phyloP scores from a whole-genome alignment of 2,113 vertebrate species.

The Spilogale gracilis region DNA sequence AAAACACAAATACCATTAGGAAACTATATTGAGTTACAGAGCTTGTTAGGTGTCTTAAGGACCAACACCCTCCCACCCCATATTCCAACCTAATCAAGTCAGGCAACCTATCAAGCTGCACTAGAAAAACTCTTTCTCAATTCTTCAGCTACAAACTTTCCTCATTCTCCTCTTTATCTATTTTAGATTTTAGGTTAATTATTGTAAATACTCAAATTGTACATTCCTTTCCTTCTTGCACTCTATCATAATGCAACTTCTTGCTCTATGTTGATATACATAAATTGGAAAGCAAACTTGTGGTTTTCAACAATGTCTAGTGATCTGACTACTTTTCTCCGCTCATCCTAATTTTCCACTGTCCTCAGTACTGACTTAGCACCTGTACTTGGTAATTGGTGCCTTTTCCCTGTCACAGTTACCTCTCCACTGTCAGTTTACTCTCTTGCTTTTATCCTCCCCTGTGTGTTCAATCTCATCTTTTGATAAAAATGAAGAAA shows the following conservation, averaged over 20 bases:
- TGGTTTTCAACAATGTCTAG: not conserved
- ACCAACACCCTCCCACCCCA: not conserved
- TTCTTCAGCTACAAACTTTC: not conserved
- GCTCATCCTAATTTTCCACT: not conserved
- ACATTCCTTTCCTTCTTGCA: fast-evolving
- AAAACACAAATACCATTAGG: not conserved
- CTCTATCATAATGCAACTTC: not conserved
- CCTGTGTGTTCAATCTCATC: fast-evolving
- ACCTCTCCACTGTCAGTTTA: not conserved
- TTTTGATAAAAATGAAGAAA: not conserved
- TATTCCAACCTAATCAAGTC: not conserved
- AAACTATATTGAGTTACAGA: not conserved
- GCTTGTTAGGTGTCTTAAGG: not conserved
- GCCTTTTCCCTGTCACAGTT: not conserved
- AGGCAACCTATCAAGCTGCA: not conserved
- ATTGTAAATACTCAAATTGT: not conserved
- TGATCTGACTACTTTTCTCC: not conserved
- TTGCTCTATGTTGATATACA: not conserved
- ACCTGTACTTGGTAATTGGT: not conserved
- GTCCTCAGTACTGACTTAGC: not conserved
- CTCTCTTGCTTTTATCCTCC: not conserved
- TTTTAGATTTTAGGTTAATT: conserved; percentile 1
- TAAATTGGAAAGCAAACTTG: not conserved
- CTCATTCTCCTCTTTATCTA: not conserved
- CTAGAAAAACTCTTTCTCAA: not conserved